Evolutionary conservation across 2,888 invertebrate species (phyloP).

Genomic region (Sisyra nigra): DNA sequence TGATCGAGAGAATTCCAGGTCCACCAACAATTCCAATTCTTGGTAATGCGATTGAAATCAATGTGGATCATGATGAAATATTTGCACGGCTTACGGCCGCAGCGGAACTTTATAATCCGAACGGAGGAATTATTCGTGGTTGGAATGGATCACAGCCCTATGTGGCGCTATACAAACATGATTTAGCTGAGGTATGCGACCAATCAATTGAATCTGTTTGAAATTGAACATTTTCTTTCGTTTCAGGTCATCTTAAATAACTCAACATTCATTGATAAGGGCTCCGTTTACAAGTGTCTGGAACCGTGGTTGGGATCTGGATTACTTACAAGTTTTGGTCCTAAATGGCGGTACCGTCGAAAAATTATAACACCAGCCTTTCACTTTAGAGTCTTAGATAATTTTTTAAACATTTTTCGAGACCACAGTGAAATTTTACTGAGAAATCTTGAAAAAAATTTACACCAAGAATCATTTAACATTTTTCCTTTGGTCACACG

Average conservation of each 20-base stretch:
- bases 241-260: too few species aligned
- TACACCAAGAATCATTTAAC: slow-evolving; percentile 18
- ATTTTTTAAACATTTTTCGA: slow-evolving; percentile 8
- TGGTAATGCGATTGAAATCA: slow-evolving; percentile 43
- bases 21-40: slow-evolving; percentile 38
- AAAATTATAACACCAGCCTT: slow-evolving; percentile 20
- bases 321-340: slow-evolving; percentile 9
- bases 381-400: slow-evolving; percentile 20
- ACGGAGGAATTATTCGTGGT: slow-evolving; percentile 14
- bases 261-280: slow-evolving; percentile 23
- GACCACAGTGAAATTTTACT: slow-evolving; percentile 18
- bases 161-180: slow-evolving; percentile 15
- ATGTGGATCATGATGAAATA: slow-evolving; percentile 33
- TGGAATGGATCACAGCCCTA: slow-evolving; percentile 16
- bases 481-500: slow-evolving; percentile 18
- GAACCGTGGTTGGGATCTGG: slow-evolving; percentile 7
- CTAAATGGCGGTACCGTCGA: slow-evolving; percentile 17
- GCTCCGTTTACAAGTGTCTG: slow-evolving; percentile 27
- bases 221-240: too few species aligned
- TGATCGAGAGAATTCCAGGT: slow-evolving; percentile 38
- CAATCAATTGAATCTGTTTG: too few species aligned
- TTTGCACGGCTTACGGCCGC: slow-evolving; percentile 15
- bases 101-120: slow-evolving; percentile 14
- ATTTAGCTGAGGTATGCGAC: slow-evolving; percentile 15
- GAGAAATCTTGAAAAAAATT: slow-evolving; percentile 13